Base-by-base conservation (phyloP, 2,888 invertebrate species). In the Plagodis dolabraria region DNA sequence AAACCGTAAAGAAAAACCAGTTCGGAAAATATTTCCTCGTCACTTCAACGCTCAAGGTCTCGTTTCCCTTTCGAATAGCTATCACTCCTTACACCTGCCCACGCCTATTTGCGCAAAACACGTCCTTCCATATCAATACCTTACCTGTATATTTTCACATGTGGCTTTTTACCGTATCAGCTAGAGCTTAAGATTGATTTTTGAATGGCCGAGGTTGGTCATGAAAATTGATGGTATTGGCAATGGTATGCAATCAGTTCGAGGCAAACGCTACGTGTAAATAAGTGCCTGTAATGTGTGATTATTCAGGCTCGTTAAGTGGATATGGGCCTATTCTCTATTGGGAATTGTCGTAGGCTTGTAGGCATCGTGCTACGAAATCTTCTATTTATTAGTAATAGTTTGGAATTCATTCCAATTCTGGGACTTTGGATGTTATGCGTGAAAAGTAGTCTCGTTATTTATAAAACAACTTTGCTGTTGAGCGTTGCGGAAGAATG, bases 51-150 rank as follows among this genome's bases (percentile, higher is more conserved):
- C 56, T 66, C 63, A 61, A 60, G 59, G 55, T 59, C 71, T 70
- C 71, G 73, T 74, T 71, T 71, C 71, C 70, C 59, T 63, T 44
- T 53, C 71, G 66, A 65, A 72, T 69, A 72, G 67, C 67, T 67
- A 67, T 67, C 66, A 65, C 59, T 48, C 55, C 61, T 63, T 64
- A 55, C 78, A 78, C 79, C 79, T 79, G 75, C 72, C 66, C 66
- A 53, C 68, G 58, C 70, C 71, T 72, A 68, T 76, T 71, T 71
- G 76, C 79, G 80, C 77, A 79, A 80, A 80, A 82, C 76, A 76
- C 76, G 82, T 80, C 83, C 84, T 85, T 80, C 80, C 76, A 80
- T 80, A 77, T 78, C 75, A 76, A 77, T 76, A 70, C 69, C 64
- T 74, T 70, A 73, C 70, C 67, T 66, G 63, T 38, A 59, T 5